Base-by-base conservation (phyloP, 2,797 vertebrate species). In the Morus bassanus region DNA sequence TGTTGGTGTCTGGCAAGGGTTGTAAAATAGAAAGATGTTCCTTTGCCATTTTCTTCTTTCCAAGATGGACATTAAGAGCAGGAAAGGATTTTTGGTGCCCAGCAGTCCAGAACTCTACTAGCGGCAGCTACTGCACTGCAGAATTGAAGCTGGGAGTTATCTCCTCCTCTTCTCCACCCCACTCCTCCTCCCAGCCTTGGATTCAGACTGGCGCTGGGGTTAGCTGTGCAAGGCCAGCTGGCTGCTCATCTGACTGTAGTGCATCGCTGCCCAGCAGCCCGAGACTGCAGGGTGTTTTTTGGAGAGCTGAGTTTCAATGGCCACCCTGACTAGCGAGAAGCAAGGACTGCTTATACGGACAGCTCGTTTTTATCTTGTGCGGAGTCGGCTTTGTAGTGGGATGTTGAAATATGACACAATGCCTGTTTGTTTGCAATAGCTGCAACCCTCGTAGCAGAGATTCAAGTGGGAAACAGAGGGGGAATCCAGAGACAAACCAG, bases 361-460 rank as follows among this genome's bases (percentile, higher is more conserved):
- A 68, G 68, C 85, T 87, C n/a, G 50, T 67, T 81, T 85, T 81
- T 60, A 21, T 88, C 31, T 33, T 39, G 53, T 87, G 85, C 89
- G 11, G 85, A 95, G 90, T 88, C 83, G 45, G 76, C 91, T 94
- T 64, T 80, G 85, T 87, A 95, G 96, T 11, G 84, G 84, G 91
- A 93, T 95, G 75, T 94, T 87, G 87, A 81, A 91, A 72, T 91
- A 43, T 98, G 97, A 98, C 95, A 79, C 74, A 11, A 95, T 95
- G 91, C 96, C 87, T 97, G 91, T 98, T 96, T 98, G 96, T 98
- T 97, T 96, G 96, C 96, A 96, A 82, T 97, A 98, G 98, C 97
- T 82, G 91, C 81, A 56, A 83, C 74, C 92, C 79, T 96, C 88
- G 39, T 91, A 91, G 92, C 95, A 65, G 46, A 95, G 92, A 93